Base-by-base conservation (phyloP, 2,113 vertebrate species). In the Pterocles burchelli region DNA sequence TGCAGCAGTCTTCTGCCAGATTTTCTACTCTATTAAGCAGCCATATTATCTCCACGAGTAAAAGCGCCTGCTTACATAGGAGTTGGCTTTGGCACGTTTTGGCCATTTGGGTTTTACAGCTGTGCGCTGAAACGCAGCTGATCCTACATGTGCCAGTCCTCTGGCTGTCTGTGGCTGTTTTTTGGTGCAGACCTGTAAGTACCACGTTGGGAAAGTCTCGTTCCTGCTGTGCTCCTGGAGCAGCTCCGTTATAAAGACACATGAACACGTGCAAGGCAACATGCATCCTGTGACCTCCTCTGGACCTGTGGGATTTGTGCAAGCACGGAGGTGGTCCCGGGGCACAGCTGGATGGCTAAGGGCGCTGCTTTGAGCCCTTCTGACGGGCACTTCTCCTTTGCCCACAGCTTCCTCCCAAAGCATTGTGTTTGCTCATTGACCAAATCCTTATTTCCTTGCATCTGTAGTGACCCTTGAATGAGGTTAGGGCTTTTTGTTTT, bases 11-110 rank as follows among this genome's bases (percentile, higher is more conserved):
- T 80, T 86, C 71, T 80, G 75, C 62, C 83, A 90, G n/a, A 59
- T 83, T 94, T 94, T 90, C 85, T 79, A 70, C 82, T 85, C 67
- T 88, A 26, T 92, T 88, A 92, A 95, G 76, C 59, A 90, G 51
- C 54, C 17, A 6, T 59, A 76, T 85, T 19, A 49, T 52, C 36
- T 68, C 59, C 6, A 5, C 83, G 57, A 88, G 57, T 68, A 51
- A 21, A 94, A 85, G 31, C 54, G 49, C 51, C 54, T 70, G n/a
- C 55, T 85, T 71, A 28, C 62, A 21, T 16, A 67, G 29, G 59
- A 41, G 10, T 24, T 74, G 59, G 59, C 67, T 96, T 91, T 61
- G 68, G 34, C 17, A 9, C 9, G 34, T 73, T 89, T 82, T 77
- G 55, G 29, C 48, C 11, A 2, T 71, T 85, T 59, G 34, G 16